phyloP scores from a whole-genome alignment of 2,113 vertebrate species.

The Microcebus jonahi region DNA sequence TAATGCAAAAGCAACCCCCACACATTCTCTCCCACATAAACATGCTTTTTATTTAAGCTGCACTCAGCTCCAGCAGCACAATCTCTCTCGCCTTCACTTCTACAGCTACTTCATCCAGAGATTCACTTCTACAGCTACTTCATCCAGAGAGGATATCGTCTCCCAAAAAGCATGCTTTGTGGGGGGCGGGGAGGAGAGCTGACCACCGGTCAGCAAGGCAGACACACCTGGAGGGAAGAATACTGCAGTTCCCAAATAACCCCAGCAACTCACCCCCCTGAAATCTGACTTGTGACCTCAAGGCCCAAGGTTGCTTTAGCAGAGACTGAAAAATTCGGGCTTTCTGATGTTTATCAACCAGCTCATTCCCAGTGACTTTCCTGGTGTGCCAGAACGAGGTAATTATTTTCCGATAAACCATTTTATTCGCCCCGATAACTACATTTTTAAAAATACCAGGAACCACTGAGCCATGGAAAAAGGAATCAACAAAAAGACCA shows the following conservation, averaged over 20 bases:
- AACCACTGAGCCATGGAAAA: background rate
- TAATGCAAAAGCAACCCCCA: constrained; percentile 64
- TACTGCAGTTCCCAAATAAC: background rate
- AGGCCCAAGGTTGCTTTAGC: background rate
- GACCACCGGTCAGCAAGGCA: background rate
- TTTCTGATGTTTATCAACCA: background rate
- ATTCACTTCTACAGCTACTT: background rate
- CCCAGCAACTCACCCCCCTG: background rate
- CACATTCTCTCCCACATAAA: constrained; percentile 75
- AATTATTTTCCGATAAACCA: background rate
- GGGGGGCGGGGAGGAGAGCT: background rate
- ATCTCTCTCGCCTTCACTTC: constrained; percentile 23
- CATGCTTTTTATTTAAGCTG: constrained; percentile 53
- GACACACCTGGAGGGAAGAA: background rate
- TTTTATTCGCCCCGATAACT: background rate
- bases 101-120: background rate
- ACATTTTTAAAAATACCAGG: background rate
- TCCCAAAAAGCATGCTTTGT: background rate
- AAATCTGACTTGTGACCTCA: background rate
- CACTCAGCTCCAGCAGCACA: background rate
- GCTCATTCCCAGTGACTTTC: background rate
- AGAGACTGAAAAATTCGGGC: background rate
- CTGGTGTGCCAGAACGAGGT: background rate
- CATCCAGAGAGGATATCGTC: background rate
- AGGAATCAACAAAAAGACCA: background rate